A percentile compares a stretch with the other conserved stretches of the same genome.
Conservation (phyloP, 2,888 invertebrate species). For the Ctena decussata region DNA sequence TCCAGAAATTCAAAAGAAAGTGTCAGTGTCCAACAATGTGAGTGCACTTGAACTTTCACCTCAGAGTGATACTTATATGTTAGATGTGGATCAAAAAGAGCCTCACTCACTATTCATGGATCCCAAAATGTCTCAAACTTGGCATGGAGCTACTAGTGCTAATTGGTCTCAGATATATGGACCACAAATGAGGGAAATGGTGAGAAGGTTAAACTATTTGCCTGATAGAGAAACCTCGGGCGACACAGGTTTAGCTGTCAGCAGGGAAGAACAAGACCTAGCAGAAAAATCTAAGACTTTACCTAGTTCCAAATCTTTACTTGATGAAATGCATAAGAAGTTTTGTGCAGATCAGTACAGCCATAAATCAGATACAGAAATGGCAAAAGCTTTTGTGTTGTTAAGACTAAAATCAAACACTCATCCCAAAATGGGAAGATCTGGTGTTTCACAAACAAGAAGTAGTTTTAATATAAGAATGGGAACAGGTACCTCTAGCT, state of each 20-base stretch:
- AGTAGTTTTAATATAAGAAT: conserved; percentile 63
- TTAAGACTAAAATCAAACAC: conserved; percentile 54
- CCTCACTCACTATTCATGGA: conserved; percentile 68
- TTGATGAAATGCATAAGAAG: conserved; percentile 82
- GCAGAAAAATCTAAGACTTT: conserved; percentile 54
- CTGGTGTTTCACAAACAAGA: conserved; percentile 13
- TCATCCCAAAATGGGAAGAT: not conserved
- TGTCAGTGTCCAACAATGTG: not conserved
- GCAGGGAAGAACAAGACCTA: conserved; percentile 22
- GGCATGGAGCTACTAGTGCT: conserved; percentile 75
- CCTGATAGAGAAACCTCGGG: conserved; percentile 12
- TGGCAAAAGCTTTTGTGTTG: conserved; percentile 52
- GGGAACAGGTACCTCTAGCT: conserved; percentile 39
- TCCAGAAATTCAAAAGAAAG: conserved; percentile 32
- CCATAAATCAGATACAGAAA: conserved; percentile 44
- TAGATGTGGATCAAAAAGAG: not conserved
- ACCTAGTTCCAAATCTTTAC: conserved; percentile 70
- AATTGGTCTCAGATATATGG: conserved; percentile 71
- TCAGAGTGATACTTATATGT: not conserved
- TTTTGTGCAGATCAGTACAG: conserved; percentile 81
- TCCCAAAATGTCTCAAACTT: conserved; percentile 76
- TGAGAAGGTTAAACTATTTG: conserved; percentile 50
- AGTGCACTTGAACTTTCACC: not conserved
- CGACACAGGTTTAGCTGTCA: not conserved
- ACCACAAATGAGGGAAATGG: conserved; percentile 66